Evolutionary conservation across 2,888 invertebrate genomes (phyloP).

Genomic region (Rutpela maculata): DNA sequence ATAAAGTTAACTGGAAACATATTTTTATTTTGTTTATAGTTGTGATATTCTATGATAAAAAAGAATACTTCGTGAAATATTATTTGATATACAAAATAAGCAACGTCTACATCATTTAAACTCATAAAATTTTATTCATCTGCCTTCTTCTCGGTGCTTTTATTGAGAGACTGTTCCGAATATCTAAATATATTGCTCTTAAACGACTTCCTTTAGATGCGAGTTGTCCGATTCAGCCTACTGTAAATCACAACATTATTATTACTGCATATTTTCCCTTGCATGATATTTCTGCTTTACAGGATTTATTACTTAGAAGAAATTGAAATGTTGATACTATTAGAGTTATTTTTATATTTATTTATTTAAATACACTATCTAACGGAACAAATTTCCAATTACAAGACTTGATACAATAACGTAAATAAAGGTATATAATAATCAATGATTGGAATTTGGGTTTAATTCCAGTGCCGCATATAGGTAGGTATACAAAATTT

Average conservation of each 20-base stretch:
- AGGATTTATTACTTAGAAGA: background rate
- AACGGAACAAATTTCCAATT: too few species aligned
- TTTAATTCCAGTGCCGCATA: too few species aligned
- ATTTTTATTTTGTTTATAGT: background rate
- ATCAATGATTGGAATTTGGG: too few species aligned
- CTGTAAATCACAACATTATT: background rate
- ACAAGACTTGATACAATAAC: too few species aligned
- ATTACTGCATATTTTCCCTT: constrained; percentile 2
- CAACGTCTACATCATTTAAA: background rate
- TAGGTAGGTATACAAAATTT: too few species aligned
- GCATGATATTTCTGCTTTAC: background rate
- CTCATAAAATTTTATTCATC: constrained; percentile 3
- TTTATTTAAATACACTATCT: too few species aligned
- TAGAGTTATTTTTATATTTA: too few species aligned
- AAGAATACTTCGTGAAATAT: background rate
- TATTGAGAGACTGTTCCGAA: constrained; percentile 1
- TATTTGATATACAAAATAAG: background rate
- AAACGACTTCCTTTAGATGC: background rate
- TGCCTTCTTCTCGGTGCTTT: background rate
- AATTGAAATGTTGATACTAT: too few species aligned
- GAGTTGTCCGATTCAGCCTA: background rate
- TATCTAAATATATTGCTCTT: background rate
- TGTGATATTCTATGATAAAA: background rate
- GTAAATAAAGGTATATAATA: too few species aligned
- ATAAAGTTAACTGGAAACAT: background rate